phyloP scores from a whole-genome alignment of 2,888 invertebrate species.

The Standfussiana lucernea region DNA sequence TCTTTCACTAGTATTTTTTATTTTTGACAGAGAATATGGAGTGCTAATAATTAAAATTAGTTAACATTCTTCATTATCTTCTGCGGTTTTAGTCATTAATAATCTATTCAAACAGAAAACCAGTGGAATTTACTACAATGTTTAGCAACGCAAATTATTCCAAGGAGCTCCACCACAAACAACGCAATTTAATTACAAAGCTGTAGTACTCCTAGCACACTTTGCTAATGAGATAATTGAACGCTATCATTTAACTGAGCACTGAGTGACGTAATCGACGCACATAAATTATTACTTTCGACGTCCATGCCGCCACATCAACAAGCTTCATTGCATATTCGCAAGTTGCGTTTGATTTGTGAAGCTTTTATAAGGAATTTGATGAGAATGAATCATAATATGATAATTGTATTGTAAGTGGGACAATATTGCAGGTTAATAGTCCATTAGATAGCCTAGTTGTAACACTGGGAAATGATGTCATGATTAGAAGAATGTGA shows the following conservation, averaged over 20 bases:
- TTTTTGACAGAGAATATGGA: too few relatives aligned
- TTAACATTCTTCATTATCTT: too few relatives aligned
- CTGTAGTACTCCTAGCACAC: constrained; percentile 16
- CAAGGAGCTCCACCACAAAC: neutral
- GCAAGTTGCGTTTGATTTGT: constrained; percentile 20
- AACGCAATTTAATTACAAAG: constrained; percentile 29
- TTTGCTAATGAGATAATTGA: constrained; percentile 49
- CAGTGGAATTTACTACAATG: neutral
- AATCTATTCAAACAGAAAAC: neutral
- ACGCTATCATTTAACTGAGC: constrained; percentile 26
- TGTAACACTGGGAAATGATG: constrained; percentile 12
- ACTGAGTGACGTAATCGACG: constrained; percentile 24
- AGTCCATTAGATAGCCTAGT: constrained; percentile 36
- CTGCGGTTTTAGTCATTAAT: neutral
- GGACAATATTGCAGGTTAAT: constrained; percentile 24
- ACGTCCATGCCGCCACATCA: constrained; percentile 7
- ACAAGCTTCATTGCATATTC: constrained; percentile 10
- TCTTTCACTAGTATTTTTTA: too few relatives aligned
- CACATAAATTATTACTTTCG: constrained; percentile 26
- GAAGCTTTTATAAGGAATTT: constrained; percentile 26
- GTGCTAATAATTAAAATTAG: too few relatives aligned
- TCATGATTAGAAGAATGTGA: constrained; percentile 13
- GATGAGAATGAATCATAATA: constrained; percentile 36
- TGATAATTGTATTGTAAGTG: constrained; percentile 31
- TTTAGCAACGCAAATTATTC: neutral